Conservation (phyloP, 2,888 invertebrate species). For the Oasisia sp. region DNA sequence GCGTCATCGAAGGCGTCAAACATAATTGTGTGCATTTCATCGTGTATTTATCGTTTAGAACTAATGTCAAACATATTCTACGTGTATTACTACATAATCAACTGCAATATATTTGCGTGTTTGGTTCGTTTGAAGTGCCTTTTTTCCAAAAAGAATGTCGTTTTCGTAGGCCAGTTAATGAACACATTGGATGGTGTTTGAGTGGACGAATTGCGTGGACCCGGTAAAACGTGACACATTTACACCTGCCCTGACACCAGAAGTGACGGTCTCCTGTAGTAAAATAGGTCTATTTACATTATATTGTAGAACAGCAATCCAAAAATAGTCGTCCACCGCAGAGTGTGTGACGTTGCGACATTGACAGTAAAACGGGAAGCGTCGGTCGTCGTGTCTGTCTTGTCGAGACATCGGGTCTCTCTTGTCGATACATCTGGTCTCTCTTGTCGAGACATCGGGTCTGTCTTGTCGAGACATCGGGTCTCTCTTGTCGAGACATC, state of each 20-base stretch:
- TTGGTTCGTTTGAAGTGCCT: neutral
- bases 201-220: neutral
- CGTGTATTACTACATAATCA: neutral
- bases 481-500: too few relatives aligned
- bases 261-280: neutral
- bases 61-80: neutral
- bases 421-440: too few relatives aligned
- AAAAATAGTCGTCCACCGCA: neutral
- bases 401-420: too few relatives aligned
- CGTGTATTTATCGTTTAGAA: neutral
- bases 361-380: too few relatives aligned
- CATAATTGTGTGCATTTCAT: neutral
- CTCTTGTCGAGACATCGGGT: too few relatives aligned
- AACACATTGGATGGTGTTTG: neutral
- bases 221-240: neutral
- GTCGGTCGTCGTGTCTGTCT: too few relatives aligned
- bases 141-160: neutral
- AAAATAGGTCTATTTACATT: conserved; percentile 1
- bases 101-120: neutral
- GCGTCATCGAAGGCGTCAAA: too few relatives aligned
- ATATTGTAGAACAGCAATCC: neutral
- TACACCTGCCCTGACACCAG: neutral
- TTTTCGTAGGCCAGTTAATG: neutral
- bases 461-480: too few relatives aligned
- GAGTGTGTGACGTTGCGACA: neutral